phyloP scores from a whole-genome alignment of 2,113 vertebrate genomes.

The Gasterosteus aculeatus region DNA sequence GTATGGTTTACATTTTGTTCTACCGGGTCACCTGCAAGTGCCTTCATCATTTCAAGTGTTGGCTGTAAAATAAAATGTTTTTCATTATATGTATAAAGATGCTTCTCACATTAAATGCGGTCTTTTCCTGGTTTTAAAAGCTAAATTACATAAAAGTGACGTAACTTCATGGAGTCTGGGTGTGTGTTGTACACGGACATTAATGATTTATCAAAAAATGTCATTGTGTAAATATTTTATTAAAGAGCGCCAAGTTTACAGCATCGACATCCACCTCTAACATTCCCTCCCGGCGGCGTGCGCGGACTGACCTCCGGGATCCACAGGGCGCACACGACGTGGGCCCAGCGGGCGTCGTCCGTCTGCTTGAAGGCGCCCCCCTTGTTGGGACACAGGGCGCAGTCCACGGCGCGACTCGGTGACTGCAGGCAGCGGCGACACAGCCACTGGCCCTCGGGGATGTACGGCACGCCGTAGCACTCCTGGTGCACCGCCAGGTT shows the following conservation, averaged over 20 bases:
- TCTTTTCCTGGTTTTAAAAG: neutral
- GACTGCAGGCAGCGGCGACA: conserved; percentile 99
- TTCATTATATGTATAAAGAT: too few species aligned
- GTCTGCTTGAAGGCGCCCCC: conserved; percentile 99
- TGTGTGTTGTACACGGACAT: neutral
- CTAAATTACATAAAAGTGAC: neutral
- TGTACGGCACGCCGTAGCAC: conserved; percentile 98
- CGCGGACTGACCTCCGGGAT: conserved; percentile 89
- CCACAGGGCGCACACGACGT: conserved; percentile 98
- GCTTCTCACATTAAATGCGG: neutral
- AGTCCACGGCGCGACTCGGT: conserved; percentile 95
- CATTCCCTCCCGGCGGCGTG: too few species aligned
- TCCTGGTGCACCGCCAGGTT: conserved; percentile 99
- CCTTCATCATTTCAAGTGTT: too few species aligned
- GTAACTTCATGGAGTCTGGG: neutral
- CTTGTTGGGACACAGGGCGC: conserved; percentile 98
- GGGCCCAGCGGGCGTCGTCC: conserved; percentile 96
- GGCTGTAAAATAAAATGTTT: too few species aligned
- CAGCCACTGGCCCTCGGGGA: conserved; percentile 98
- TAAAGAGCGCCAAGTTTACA: neutral
- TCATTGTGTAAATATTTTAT: neutral
- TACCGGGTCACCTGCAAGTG: too few species aligned
- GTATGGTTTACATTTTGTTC: too few species aligned
- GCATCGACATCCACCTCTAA: neutral
- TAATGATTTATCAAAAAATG: neutral